Evolutionary conservation across 2,797 vertebrate genomes (phyloP), one percentile per base, ranked within the genome.

Genomic region (Catamblyrhynchus diadema): DNA sequence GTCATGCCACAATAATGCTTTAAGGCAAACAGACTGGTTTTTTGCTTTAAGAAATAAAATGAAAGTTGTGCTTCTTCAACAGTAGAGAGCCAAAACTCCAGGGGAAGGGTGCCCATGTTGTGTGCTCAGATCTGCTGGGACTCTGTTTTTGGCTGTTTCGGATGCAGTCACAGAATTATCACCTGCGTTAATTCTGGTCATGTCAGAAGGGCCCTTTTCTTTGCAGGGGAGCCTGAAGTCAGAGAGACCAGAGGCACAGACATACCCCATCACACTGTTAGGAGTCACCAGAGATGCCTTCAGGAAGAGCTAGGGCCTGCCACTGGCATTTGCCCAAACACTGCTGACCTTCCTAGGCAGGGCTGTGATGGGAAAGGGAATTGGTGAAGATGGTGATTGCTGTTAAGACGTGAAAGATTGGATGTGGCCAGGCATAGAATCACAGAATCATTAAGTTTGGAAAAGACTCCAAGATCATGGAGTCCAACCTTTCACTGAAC

Each of bases 241-340:
- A 82, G 64, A 72, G 79, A 66, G n/a, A 75, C 18, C 24, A 61
- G 48, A 24, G 53, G 39, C 42, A 70, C n/a, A 80, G 42, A 27
- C 0, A 0, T 59, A 51, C 22, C 19, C 47, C 4, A 11, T 60
- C 57, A 37, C 42, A 65, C 32, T 2, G 1, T 4, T 3, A 56
- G 35, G 64, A 67, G 6, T 41, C 71, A 78, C 18, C 30, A 73
- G 24, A 54, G 59, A 25, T 25, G 37, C 16, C 33, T 74, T 59
- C 4, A 3, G 57, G 44, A 86, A 94, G 37, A 56, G 15, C 32
- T 60, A 22, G 45, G 19, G 84, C 15, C 13, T 45, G 21, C 30
- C 14, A 27, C 8, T 57, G 57, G 17, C 2, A 1, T 85, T 82
- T 75, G 6, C 41, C 24, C 57, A 61, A 53, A 53, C 24, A 42